A percentile compares a stretch with the other conserved stretches of the same genome.
These are phyloP conservation scores for Mylabris phalerata DNA, from an alignment of 1,140 invertebrate genomes.

Conservation along the genomic window DNA sequence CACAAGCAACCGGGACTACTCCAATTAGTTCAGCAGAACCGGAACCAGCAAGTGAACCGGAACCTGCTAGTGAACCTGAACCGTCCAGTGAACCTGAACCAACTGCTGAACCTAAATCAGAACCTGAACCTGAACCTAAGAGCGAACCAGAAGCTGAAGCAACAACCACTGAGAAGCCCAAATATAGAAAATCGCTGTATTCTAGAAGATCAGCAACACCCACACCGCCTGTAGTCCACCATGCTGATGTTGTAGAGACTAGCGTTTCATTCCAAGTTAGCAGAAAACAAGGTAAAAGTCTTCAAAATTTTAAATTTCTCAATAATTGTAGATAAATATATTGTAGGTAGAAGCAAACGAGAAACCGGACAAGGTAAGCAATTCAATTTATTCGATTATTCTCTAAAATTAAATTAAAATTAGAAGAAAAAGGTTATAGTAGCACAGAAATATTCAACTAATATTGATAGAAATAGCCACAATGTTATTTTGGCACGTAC, in stretches of 20 bases:
- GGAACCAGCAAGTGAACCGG: slow-evolving; percentile 35
- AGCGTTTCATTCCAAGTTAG: slow-evolving; percentile 55
- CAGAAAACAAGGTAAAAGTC: slow-evolving; percentile 46
- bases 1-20: slow-evolving; percentile 27
- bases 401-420: not conserved
- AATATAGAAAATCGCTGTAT: slow-evolving; percentile 38
- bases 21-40: slow-evolving; percentile 30
- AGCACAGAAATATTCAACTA: no score
- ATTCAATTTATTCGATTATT: not conserved
- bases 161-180: slow-evolving; percentile 27
- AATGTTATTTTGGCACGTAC: slow-evolving; percentile 3
- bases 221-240: slow-evolving; percentile 18
- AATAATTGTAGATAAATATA: not conserved
- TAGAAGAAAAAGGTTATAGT: no score
- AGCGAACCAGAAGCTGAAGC: slow-evolving; percentile 13
- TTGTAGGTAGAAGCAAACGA: slow-evolving; percentile 7
- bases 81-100: slow-evolving; percentile 41
- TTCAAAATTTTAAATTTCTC: not conserved
- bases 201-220: slow-evolving; percentile 43
- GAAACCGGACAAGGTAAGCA: not conserved
- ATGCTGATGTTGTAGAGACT: slow-evolving; percentile 48
- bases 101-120: not conserved
- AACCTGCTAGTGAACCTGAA: slow-evolving; percentile 39
- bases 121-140: slow-evolving; percentile 22
- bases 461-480: not conserved